Percentiles rank a stretch among this genome's conserved stretches.
phyloP scores from a whole-genome alignment of 2,888 invertebrate species.

The Coleophora deauratella region DNA sequence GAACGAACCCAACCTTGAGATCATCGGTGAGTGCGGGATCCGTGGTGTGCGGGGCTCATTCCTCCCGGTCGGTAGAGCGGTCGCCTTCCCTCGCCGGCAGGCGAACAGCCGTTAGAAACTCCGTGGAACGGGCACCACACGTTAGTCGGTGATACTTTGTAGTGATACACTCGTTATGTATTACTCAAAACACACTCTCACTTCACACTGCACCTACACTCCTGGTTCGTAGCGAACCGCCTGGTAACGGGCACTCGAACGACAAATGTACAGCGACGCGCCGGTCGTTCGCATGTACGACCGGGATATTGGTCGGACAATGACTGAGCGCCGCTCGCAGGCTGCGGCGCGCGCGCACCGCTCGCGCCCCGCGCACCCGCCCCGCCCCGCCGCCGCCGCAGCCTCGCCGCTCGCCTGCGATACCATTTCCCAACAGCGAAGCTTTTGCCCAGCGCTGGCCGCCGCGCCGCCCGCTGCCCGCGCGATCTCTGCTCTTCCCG shows the following conservation, averaged over 20 bases:
- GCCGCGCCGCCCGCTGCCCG: no score
- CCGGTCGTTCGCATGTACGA: slow-evolving; percentile 51
- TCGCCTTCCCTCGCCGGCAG: slow-evolving; percentile 66
- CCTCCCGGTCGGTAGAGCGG: slow-evolving; percentile 65
- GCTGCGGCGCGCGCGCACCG: slow-evolving; percentile 50
- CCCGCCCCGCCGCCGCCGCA: slow-evolving; percentile 20
- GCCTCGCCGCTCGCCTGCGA: slow-evolving; percentile 35
- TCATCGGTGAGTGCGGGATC: slow-evolving; percentile 69
- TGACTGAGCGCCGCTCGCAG: slow-evolving; percentile 49
- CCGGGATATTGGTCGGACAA: slow-evolving; percentile 64
- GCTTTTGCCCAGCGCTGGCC: slow-evolving; percentile 43
- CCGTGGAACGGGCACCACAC: slow-evolving; percentile 55
- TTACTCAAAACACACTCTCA: slow-evolving; percentile 70
- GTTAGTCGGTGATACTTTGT: slow-evolving; percentile 55
- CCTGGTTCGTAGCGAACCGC: slow-evolving; percentile 54
- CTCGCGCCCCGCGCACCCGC: slow-evolving; percentile 25
- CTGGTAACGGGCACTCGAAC: slow-evolving; percentile 59
- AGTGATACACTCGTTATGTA: slow-evolving; percentile 69
- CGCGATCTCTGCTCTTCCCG: slow-evolving; percentile 29
- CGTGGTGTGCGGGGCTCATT: slow-evolving; percentile 70
- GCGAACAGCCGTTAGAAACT: slow-evolving; percentile 66
- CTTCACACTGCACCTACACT: slow-evolving; percentile 64
- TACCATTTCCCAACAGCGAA: slow-evolving; percentile 44
- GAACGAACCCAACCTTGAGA: slow-evolving; percentile 64
- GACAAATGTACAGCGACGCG: slow-evolving; percentile 57